Evolutionary conservation across 1,140 invertebrate genomes (phyloP), one percentile per base, ranked within the genome.

Genomic region (Triops cancriformis): DNA sequence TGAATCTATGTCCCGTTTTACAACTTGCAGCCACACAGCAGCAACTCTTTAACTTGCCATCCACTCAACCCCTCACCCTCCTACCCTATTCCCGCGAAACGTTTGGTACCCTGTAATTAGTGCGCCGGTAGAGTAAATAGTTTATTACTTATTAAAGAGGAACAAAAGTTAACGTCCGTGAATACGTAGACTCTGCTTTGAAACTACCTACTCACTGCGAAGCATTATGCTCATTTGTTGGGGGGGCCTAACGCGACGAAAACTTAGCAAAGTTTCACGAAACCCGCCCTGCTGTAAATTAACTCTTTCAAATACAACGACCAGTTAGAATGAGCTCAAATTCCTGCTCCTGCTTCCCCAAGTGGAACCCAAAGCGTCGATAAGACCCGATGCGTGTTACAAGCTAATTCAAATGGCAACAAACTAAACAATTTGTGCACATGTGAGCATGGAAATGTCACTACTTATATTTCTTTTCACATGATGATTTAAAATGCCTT

Each of bases 11-110:
- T 64, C 51, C 51, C 51, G 23, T 64, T 64, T 64, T 64, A 64
- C 51, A 23, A 64, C 51, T 64, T 23, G 51, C 51, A 37, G 7
- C 31, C 31, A 37, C 31, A 37, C 2, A 37, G 31, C 31, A 64
- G 51, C 51, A 64, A 64, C 51, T 64, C 51, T 64, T 64, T 64
- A 64, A 64, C 51, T 64, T 23, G 51, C 51, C 23, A 37, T 37
- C 31, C 31, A 37, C 31, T 37, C 31, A 37, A 37, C 31, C 31
- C 31, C 31, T 37, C 31, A 37, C 31, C 31, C 31, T 37, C 31
- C 31, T 37, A 37, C 31, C 31, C 31, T 23, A 64, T 64, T 64
- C 18, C 51, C 51, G 18, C 51, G 5, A 18, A 64, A 18, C 51
- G 3, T 23, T 64, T 64, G n/a, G 51, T 23, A 64, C 51, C 51